Evolutionary conservation across 2,113 vertebrate species (phyloP).

Genomic region (Dasyurus viverrinus): DNA sequence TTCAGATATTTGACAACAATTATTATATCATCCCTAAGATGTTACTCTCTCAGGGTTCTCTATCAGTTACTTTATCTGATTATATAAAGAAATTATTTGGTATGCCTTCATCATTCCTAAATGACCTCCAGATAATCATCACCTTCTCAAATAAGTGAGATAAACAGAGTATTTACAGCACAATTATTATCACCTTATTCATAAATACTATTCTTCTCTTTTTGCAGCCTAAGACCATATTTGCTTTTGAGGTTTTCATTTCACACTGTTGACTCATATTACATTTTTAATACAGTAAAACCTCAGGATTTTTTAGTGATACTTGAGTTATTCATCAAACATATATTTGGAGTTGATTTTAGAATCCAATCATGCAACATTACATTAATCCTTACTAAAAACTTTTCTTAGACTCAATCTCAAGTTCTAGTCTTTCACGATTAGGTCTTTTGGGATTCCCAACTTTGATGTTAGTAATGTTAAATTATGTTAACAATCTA

Average conservation of each 20-base stretch:
- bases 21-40: background rate
- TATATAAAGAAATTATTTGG: background rate
- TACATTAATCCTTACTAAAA: background rate
- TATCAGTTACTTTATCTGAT: background rate
- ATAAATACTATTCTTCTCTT: background rate
- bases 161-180: background rate
- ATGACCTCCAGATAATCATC: background rate
- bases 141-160: background rate
- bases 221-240: background rate
- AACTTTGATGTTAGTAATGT: background rate
- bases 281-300: background rate
- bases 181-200: background rate
- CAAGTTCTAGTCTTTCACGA: background rate
- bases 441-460: background rate
- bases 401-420: background rate
- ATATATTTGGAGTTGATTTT: background rate
- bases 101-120: background rate
- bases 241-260: background rate
- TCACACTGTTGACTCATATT: background rate
- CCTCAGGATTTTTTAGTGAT: background rate
- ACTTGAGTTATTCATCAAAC: background rate
- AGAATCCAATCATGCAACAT: background rate
- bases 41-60: background rate
- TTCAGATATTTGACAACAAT: background rate
- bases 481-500: background rate